phyloP scores from a whole-genome alignment of 2,797 vertebrate species.

The Micrastur ruficollis region DNA sequence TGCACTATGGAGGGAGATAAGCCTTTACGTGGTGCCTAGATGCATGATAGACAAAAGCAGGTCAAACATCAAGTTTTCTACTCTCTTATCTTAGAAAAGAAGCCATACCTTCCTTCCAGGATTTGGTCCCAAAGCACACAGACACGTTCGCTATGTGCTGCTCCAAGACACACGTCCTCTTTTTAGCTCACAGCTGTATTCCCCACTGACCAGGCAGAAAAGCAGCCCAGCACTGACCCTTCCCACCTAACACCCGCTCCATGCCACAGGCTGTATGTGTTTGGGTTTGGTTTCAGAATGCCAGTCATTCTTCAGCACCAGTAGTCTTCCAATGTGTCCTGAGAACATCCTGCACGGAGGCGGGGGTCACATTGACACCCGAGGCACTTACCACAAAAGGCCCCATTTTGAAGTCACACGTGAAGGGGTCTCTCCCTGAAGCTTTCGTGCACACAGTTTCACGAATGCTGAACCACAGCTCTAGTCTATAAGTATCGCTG shows the following conservation, averaged over 20 bases:
- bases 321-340: fast-evolving
- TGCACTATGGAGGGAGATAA: fast-evolving
- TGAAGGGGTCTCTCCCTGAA: background rate
- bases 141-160: fast-evolving
- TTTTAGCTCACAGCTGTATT: background rate
- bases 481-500: background rate
- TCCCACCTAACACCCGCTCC: background rate
- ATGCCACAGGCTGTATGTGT: background rate
- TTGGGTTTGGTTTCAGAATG: background rate
- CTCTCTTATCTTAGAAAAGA: background rate
- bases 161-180: background rate
- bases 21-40: background rate
- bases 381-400: constrained; percentile 34
- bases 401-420: constrained; percentile 55
- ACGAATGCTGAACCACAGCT: constrained; percentile 58
- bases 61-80: background rate
- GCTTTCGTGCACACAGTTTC: constrained; percentile 57
- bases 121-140: background rate
- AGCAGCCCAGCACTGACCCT: background rate
- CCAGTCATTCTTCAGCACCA: background rate
- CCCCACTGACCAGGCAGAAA: background rate
- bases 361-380: background rate
- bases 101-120: background rate
- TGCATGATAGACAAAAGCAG: background rate
- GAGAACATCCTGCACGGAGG: fast-evolving